Conservation (phyloP, 2,888 invertebrate genomes). For the Drosophila demipolita region DNA sequence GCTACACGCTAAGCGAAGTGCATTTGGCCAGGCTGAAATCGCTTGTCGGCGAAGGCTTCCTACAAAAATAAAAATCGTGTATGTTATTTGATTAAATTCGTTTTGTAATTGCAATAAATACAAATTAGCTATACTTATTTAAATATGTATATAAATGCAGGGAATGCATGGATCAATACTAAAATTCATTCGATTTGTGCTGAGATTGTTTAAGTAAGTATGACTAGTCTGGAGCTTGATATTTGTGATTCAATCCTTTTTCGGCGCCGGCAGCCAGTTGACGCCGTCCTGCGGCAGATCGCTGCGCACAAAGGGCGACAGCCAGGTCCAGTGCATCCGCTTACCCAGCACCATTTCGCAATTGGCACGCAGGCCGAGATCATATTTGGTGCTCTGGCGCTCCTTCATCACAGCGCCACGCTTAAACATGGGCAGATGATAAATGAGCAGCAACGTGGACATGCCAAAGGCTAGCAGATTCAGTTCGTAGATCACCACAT, state of each 20-base stretch:
- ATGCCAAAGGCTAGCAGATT: slow-evolving; percentile 89
- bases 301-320: slow-evolving; percentile 92
- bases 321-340: slow-evolving; percentile 92
- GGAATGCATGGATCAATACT: slow-evolving; percentile 41
- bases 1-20: slow-evolving; percentile 85
- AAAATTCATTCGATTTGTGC: slow-evolving; percentile 9
- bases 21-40: slow-evolving; percentile 86
- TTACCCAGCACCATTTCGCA: slow-evolving; percentile 91
- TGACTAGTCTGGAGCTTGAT: slow-evolving; percentile 29
- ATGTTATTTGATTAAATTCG: slow-evolving; percentile 23
- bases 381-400: slow-evolving; percentile 87
- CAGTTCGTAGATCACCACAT: slow-evolving; percentile 89
- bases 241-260: slow-evolving; percentile 47
- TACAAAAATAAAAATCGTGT: slow-evolving; percentile 52
- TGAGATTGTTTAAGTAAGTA: slow-evolving; percentile 32
- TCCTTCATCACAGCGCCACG: slow-evolving; percentile 88
- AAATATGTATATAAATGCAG: slow-evolving; percentile 38
- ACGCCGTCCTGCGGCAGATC: slow-evolving; percentile 92
- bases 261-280: slow-evolving; percentile 85
- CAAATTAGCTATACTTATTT: slow-evolving; percentile 30
- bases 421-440: slow-evolving; percentile 89
- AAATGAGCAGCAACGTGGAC: slow-evolving; percentile 88
- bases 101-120: slow-evolving; percentile 53
- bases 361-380: slow-evolving; percentile 91
- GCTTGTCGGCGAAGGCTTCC: slow-evolving; percentile 85